Evolutionary conservation across 2,888 invertebrate species (phyloP).

Genomic region (Drymonia ruficornis): DNA sequence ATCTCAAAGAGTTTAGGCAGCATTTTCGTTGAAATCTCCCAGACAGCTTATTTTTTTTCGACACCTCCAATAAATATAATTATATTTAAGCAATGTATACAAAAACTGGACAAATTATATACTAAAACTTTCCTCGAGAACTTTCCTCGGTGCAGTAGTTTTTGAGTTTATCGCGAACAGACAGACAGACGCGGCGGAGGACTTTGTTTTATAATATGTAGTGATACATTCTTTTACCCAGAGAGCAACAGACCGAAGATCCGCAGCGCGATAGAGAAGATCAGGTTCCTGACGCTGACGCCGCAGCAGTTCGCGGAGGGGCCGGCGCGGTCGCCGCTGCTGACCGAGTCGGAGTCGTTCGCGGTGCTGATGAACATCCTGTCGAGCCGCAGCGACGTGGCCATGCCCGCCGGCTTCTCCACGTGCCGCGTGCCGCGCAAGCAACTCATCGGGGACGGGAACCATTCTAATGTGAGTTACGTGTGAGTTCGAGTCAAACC

Average conservation of each 20-base stretch:
- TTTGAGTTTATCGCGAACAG: too few species aligned
- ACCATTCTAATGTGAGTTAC: conserved; percentile 58
- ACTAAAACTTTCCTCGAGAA: too few species aligned
- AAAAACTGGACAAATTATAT: too few species aligned
- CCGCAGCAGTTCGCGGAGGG: conserved; percentile 94
- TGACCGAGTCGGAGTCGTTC: conserved; percentile 91
- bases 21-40: too few species aligned
- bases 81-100: too few species aligned
- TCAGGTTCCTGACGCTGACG: conserved; percentile 91
- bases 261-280: conserved; percentile 89
- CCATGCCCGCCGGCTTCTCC: conserved; percentile 91
- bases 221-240: too few species aligned
- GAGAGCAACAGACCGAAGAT: conserved; percentile 73
- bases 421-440: conserved; percentile 77
- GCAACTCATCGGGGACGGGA: conserved; percentile 66
- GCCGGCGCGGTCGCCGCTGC: conserved; percentile 89
- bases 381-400: conserved; percentile 86
- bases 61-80: too few species aligned
- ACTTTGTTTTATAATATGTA: too few species aligned
- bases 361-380: conserved; percentile 93
- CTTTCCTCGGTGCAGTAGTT: too few species aligned
- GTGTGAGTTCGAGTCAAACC: conserved; percentile 3
- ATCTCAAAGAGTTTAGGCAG: too few species aligned
- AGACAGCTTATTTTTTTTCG: too few species aligned
- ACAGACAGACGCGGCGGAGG: too few species aligned